phyloP scores from a whole-genome alignment of 2,888 invertebrate species.

The Caenorhabditis sp. region DNA sequence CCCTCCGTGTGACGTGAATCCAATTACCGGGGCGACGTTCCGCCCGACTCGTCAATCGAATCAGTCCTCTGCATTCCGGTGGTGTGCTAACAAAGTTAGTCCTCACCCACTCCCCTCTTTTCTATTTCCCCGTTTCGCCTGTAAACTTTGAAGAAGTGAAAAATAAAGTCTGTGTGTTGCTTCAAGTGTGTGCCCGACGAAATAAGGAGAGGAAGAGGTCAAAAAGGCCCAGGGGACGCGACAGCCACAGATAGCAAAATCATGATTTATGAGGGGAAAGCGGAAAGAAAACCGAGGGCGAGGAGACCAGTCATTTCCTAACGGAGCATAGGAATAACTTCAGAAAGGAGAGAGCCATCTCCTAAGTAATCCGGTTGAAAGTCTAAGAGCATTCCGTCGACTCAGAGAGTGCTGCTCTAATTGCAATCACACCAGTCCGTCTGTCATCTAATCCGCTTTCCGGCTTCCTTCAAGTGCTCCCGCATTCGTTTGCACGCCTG shows the following conservation, averaged over 20 bases:
- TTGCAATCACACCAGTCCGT: slow-evolving; percentile 53
- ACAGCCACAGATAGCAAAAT: slow-evolving; percentile 46
- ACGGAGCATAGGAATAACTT: slow-evolving; percentile 6
- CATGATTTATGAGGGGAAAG: slow-evolving; percentile 49
- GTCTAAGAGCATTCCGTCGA: neutral
- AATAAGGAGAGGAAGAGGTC: slow-evolving; percentile 24
- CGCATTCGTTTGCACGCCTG: slow-evolving; percentile 30
- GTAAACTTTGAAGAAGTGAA: slow-evolving; percentile 1
- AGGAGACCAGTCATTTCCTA: slow-evolving; percentile 3
- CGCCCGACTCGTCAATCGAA: slow-evolving; percentile 6
- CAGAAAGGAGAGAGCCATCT: neutral
- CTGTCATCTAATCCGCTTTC: slow-evolving; percentile 55
- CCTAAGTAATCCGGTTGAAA: slow-evolving; percentile 19
- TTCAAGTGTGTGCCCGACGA: neutral
- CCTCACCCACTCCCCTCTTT: slow-evolving; percentile 9
- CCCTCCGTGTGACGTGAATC: neutral
- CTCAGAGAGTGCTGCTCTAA: slow-evolving; percentile 24
- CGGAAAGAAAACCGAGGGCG: slow-evolving; percentile 15
- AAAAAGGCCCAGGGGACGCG: slow-evolving; percentile 34
- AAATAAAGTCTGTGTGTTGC: slow-evolving; percentile 33
- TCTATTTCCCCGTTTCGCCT: neutral
- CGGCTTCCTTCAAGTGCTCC: slow-evolving; percentile 40
- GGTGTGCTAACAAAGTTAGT: slow-evolving; percentile 17
- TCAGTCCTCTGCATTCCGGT: slow-evolving; percentile 27
- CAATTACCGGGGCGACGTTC: slow-evolving; percentile 2